Percentiles rank a stretch among this genome's conserved stretches.
phyloP scores from a whole-genome alignment of 2,888 invertebrate species.

The Dichetophora obliterata region DNA sequence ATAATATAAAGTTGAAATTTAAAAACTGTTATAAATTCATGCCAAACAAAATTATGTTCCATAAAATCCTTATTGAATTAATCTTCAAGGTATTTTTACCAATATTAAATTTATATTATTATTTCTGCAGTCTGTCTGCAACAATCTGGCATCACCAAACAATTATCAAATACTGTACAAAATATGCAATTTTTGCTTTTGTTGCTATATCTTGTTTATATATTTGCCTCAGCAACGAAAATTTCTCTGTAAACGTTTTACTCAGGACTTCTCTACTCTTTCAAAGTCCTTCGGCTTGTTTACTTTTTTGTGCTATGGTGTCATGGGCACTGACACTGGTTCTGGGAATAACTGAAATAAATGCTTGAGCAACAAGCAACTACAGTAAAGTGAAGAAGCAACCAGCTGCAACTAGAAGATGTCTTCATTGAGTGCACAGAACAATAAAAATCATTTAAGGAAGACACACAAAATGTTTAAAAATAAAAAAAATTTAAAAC shows the following conservation, averaged over 20 bases:
- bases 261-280: background rate
- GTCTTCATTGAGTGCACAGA: slow-evolving; percentile 17
- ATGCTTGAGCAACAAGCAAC: background rate
- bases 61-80: too few relatives aligned
- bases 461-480: background rate
- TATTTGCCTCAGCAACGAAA: too few relatives aligned
- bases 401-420: background rate
- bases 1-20: background rate
- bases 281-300: background rate
- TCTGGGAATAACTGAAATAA: background rate
- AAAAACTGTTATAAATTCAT: too few relatives aligned
- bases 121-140: background rate
- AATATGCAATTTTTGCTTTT: background rate
- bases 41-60: too few relatives aligned
- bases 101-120: too few relatives aligned
- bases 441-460: slow-evolving; percentile 24
- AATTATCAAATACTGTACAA: background rate
- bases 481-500: background rate
- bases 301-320: background rate
- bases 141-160: background rate
- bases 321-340: background rate
- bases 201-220: too few relatives aligned
- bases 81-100: too few relatives aligned
- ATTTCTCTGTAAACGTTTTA: too few relatives aligned
- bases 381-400: background rate